Base-by-base conservation (phyloP, 2,113 vertebrate species). In the Malurus melanocephalus region DNA sequence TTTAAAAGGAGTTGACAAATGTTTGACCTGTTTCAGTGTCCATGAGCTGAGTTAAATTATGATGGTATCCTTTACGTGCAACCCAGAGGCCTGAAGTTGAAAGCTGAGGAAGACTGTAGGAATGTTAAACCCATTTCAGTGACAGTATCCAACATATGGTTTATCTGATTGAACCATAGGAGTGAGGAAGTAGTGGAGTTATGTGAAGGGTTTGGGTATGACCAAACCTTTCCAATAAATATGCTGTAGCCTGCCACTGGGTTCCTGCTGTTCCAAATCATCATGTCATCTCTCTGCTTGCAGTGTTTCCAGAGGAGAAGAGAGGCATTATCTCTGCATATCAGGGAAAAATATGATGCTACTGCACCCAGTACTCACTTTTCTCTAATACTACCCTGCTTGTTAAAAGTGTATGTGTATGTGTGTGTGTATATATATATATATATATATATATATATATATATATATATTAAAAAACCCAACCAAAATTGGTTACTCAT, bases 121-220 rank as follows among this genome's bases (percentile, higher is more conserved):
- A 90, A 88, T 92, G 92, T 93, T 93, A 94, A 96, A 91, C 77
- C 59, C 86, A 84, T 94, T 95, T 90, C 85, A 86, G 83, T 91
- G 88, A 87, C 66, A 66, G 74, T 23, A 91, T 85, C 55, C 74
- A 84, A 73, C 83, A 77, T 43, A 5, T 69, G 88, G 66, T 88
- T 74, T 88, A 55, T 91, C 55, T 84, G 62, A 20, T 56, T 87
- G 53, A 89, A 75, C 51, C 4, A 4, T 38, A 75, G 68, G 72
- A 60, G 35, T 65, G 38, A 91, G 51, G 59, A 86, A 84, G 26
- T 1, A 0, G 26, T 51, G 57, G 49, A 90, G 33, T 72, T 92
- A 71, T 19, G 61, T 42, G 64, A 59, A 74, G 32, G 68, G 51
- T 85, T 89, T 89, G 48, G 68, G 26, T 83, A 86, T 0, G 9